These are phyloP conservation scores for Venustaconcha ellipsiformis DNA, from an alignment of 1,140 invertebrate species.

Conservation along the genomic window DNA sequence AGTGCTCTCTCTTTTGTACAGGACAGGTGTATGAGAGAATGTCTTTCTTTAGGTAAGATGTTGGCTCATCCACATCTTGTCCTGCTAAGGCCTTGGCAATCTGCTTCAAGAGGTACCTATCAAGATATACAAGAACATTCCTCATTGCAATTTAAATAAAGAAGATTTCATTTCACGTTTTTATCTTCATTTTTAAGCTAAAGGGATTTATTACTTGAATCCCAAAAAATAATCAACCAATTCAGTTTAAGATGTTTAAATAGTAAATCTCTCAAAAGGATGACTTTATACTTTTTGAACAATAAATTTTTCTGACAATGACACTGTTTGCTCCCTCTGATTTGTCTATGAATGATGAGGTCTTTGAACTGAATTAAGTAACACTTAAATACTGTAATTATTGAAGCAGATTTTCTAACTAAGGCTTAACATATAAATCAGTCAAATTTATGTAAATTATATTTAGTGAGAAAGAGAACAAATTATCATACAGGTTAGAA, in stretches of 20 bases:
- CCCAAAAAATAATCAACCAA: not conserved
- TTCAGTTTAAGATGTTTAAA: not conserved
- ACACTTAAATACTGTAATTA: too few species aligned
- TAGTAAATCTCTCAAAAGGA: too few species aligned
- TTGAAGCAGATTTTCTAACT: too few species aligned
- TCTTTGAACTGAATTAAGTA: too few species aligned
- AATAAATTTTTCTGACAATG: too few species aligned
- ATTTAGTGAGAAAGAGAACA: too few species aligned
- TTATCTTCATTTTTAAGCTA: not conserved
- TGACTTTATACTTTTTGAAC: too few species aligned
- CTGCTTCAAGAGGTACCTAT: conserved; percentile 44
- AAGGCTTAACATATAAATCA: too few species aligned
- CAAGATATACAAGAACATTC: not conserved
- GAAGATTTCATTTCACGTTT: not conserved
- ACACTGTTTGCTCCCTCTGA: too few species aligned
- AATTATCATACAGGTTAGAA: too few species aligned
- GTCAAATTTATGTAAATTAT: too few species aligned
- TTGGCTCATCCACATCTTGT: conserved; percentile 14
- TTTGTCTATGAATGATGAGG: too few species aligned
- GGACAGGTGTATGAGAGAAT: conserved; percentile 12
- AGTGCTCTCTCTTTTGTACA: conserved; percentile 16
- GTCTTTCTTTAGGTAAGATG: conserved; percentile 37
- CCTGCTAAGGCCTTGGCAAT: conserved; percentile 38
- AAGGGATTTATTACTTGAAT: not conserved
- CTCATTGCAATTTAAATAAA: not conserved